Percentiles rank a stretch among this genome's conserved stretches.
Conservation (phyloP, 1,140 invertebrate species). For the Danaus plexippus region DNA sequence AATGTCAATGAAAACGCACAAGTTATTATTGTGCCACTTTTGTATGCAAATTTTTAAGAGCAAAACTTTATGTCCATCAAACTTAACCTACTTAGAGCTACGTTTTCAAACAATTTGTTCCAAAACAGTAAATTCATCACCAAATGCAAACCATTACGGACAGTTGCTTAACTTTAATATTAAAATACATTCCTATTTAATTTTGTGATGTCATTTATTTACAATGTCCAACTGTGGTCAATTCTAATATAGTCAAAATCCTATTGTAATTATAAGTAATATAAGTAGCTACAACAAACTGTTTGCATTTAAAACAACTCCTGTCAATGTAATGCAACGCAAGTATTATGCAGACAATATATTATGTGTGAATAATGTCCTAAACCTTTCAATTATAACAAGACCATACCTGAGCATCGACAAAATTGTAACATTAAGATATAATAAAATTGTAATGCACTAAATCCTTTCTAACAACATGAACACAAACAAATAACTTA, state of each 20-base stretch:
- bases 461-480: constrained; percentile 5
- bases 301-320: constrained; percentile 11
- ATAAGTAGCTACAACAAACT: neutral
- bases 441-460: neutral
- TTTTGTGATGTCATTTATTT: constrained; percentile 64
- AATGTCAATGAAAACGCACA: constrained; percentile 53
- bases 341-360: constrained; percentile 12
- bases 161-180: constrained; percentile 25
- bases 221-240: constrained; percentile 35
- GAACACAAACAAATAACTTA: constrained; percentile 6
- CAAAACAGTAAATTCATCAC: constrained; percentile 53
- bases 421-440: constrained; percentile 1
- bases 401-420: constrained; percentile 3
- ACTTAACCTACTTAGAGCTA: constrained; percentile 39
- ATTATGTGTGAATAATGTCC: constrained; percentile 1
- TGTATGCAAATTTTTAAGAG: constrained; percentile 15
- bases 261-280: constrained; percentile 1
- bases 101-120: constrained; percentile 46
- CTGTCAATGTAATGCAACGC: constrained; percentile 3
- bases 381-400: constrained; percentile 1
- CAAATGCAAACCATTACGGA: constrained; percentile 33
- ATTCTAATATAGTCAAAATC: constrained; percentile 12
- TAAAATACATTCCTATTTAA: constrained; percentile 28
- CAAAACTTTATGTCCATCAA: constrained; percentile 29
- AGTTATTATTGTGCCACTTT: constrained; percentile 32